These are phyloP conservation scores for Drosophila conformis DNA, from an alignment of 2,888 invertebrate species.

Conservation along the genomic window DNA sequence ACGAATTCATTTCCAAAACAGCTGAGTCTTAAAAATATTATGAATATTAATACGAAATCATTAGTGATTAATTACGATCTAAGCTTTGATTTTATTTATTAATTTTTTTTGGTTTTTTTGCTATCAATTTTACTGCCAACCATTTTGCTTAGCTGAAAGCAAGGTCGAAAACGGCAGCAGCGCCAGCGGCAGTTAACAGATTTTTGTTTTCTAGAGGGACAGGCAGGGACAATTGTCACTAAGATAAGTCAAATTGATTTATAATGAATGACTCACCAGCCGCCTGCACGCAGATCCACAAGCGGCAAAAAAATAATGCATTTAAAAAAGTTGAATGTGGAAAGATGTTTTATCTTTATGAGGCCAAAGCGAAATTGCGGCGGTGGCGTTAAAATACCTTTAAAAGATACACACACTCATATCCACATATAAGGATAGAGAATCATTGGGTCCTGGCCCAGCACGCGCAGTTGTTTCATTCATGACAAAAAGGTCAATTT, in stretches of 20 bases:
- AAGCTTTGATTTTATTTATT: not conserved
- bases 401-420: constrained; percentile 31
- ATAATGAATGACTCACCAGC: constrained; percentile 74
- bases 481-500: constrained; percentile 56
- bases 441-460: constrained; percentile 20
- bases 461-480: constrained; percentile 65
- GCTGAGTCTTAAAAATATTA: constrained; percentile 4
- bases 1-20: constrained; percentile 5
- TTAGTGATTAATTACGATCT: constrained; percentile 35
- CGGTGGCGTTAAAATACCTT: constrained; percentile 83
- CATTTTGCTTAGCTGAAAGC: constrained; percentile 40
- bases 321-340: constrained; percentile 64
- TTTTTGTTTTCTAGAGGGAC: constrained; percentile 28
- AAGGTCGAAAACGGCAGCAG: constrained; percentile 41
- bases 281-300: constrained; percentile 26
- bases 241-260: constrained; percentile 77
- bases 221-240: constrained; percentile 49
- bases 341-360: constrained; percentile 83
- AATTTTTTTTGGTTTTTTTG: not conserved
- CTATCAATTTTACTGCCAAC: constrained; percentile 12
- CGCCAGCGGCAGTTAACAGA: constrained; percentile 33
- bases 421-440: constrained; percentile 8
- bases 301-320: constrained; percentile 42
- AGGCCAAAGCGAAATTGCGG: constrained; percentile 71
- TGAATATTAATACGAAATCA: constrained; percentile 22